Percentiles rank a stretch among this genome's conserved stretches.
Evolutionary conservation across 2,888 invertebrate genomes (phyloP).

Genomic region (Lepas anatifera): DNA sequence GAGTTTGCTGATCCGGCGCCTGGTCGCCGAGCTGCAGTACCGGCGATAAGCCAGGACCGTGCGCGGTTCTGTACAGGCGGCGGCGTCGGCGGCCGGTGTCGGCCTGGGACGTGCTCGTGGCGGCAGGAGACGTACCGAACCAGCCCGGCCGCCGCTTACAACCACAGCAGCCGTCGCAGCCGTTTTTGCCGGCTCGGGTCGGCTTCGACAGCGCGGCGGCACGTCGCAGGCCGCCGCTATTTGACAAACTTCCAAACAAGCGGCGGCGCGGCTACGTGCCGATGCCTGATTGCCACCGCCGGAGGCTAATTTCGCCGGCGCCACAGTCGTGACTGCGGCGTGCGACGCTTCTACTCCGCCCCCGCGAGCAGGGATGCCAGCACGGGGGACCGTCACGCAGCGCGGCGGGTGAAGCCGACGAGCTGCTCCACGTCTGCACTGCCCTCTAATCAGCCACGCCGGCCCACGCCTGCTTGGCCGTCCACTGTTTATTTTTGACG

Average conservation of each 20-base stretch:
- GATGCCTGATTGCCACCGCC: not conserved
- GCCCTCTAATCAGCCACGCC: not conserved
- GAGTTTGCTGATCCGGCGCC: no score
- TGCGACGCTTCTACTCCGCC: not conserved
- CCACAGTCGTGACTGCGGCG: not conserved
- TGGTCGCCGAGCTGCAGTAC: no score
- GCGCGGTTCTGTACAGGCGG: no score
- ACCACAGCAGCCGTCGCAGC: not conserved
- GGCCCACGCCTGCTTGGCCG: not conserved
- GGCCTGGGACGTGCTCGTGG: no score
- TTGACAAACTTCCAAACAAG: conserved; percentile 12
- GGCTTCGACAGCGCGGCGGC: not conserved
- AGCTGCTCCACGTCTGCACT: not conserved
- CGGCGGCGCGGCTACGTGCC: not conserved
- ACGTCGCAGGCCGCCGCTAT: not conserved
- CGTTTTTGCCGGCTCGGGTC: not conserved
- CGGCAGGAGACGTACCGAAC: no score
- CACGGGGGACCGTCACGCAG: not conserved
- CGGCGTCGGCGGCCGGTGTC: no score
- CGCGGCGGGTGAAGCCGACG: not conserved
- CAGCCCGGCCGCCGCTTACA: not conserved
- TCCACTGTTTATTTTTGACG: conserved; percentile 9
- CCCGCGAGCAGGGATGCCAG: not conserved
- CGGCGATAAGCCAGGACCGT: no score
- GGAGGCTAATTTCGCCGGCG: not conserved